phyloP scores from a whole-genome alignment of 2,113 vertebrate species.

The Chitala chitala region DNA sequence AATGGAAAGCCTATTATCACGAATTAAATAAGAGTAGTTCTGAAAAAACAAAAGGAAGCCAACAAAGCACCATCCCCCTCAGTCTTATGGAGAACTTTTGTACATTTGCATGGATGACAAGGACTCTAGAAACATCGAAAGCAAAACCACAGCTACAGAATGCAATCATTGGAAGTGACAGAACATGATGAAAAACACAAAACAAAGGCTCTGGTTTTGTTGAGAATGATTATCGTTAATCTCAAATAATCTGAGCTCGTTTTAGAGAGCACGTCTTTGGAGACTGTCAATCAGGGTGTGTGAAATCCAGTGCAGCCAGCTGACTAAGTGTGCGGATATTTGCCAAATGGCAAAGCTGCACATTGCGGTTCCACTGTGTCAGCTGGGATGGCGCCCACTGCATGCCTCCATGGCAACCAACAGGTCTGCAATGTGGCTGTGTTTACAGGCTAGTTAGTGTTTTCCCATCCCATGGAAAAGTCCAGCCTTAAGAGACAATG shows the following conservation, averaged over 20 bases:
- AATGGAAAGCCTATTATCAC: too few species aligned
- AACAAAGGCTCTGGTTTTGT: slow-evolving; percentile 31
- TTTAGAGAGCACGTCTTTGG: slow-evolving; percentile 27
- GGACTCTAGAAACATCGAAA: background rate
- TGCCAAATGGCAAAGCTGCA: background rate
- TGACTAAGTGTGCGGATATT: background rate
- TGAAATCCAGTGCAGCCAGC: slow-evolving; percentile 21
- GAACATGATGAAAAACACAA: slow-evolving; percentile 29
- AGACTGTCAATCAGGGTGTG: slow-evolving; percentile 35
- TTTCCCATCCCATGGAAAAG: background rate
- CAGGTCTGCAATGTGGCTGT: background rate
- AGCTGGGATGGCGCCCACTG: too few species aligned
- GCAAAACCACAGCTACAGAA: background rate
- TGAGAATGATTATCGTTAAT: slow-evolving; percentile 42
- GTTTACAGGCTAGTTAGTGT: background rate
- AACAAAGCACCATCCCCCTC: background rate
- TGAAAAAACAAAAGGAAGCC: background rate
- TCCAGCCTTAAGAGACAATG: background rate
- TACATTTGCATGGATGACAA: background rate
- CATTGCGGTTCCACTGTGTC: background rate
- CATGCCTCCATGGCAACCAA: background rate
- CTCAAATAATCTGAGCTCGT: slow-evolving; percentile 44
- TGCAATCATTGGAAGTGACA: slow-evolving; percentile 12
- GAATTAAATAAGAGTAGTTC: too few species aligned
- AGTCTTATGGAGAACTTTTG: background rate